Base-by-base conservation (phyloP, 1,140 invertebrate genomes). In the Monochamus saltuarius region DNA sequence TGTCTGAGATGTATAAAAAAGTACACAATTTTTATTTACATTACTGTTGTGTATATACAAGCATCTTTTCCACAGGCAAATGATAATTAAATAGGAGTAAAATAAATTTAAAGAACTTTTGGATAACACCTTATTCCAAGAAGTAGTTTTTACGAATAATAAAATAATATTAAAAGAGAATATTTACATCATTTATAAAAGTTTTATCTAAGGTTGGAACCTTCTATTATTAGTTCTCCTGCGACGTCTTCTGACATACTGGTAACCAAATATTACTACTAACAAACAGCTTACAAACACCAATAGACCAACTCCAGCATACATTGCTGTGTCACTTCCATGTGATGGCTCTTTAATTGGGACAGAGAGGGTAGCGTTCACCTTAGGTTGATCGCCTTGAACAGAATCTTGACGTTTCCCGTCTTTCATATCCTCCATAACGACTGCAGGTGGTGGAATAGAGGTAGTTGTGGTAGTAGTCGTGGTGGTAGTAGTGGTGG, bases 181-280 rank as follows among this genome's bases (percentile, higher is more conserved):
- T n/a, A n/a, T 29, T 29, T 29, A 29, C 22, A 29, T 29, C 2
- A 3, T 29, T 29, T 3, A 29, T 29, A 29, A 29, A 29, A 29
- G 22, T 29, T 29, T 29, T 29, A 29, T 6, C 22, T 29, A 29
- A 29, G 22, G 6, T 6, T 29, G 22, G 22, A 72, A 72, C 47
- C 70, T 58, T 36, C 70, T 58, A 61, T 72, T 72, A 53, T 66
- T 70, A 4, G 64, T 64, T 39, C 56, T 29, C 22, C 2, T 40
- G 46, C 37, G 17, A 37, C 40, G 50, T 17, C 36, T 59, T 59
- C 40, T 52, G 37, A 56, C 38, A 45, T 50, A 46, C 52, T 53
- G 64, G 40, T 49, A 43, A 45, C 56, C 46, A 39, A 63, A 50
- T 9, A 58, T 53, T n/a, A 53, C 36, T 16, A 37, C 43, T 11